Evolutionary conservation across 2,113 vertebrate species (phyloP), one percentile per base, ranked within the genome.

Genomic region (Burhinus oedicnemus): DNA sequence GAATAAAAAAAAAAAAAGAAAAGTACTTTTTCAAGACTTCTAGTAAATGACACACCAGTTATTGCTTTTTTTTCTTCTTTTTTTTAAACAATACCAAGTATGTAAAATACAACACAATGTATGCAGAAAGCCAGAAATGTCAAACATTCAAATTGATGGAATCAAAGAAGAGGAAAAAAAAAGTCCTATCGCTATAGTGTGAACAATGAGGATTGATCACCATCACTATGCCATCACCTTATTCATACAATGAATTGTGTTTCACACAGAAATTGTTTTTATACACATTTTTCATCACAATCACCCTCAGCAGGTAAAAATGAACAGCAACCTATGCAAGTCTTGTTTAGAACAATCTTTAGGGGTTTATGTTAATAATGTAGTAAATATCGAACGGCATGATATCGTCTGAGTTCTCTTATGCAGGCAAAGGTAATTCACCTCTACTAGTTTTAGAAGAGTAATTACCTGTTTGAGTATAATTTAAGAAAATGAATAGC

Each of bases 151-250:
- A 51, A 91, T 34, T n/a, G 7, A 78, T 30, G 12, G 42, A 89
- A 74, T 29, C 34, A 40, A 12, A 74, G 72, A 78, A 47, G 15
- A 86, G 5, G 25, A 42, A 68, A 21, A 68, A 21, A 75, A 20
- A 74, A 19, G 9, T 34, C 17, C 45, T 22, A 21, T 22, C 0
- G 0, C 11, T 30, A 36, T 16, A 44, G 6, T 15, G 10, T 47
- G 22, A 92, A 49, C 5, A 36, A 71, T 8, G 10, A 80, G 82
- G 51, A 81, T 34, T 16, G 29, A 44, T 44, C 44, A 54, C 52
- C n/a, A n/a, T 44, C 32, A 42, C 47, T 30, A 15, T 44, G 40
- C 27, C 44, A 69, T 49, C 72, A 69, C 14, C 47, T 81, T 40
- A 40, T n/a, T 45, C 25, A 34, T 22, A 52, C 21, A 9, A 80